Evolutionary conservation across 1,140 invertebrate genomes (phyloP).

Genomic region (Telenomus remus): DNA sequence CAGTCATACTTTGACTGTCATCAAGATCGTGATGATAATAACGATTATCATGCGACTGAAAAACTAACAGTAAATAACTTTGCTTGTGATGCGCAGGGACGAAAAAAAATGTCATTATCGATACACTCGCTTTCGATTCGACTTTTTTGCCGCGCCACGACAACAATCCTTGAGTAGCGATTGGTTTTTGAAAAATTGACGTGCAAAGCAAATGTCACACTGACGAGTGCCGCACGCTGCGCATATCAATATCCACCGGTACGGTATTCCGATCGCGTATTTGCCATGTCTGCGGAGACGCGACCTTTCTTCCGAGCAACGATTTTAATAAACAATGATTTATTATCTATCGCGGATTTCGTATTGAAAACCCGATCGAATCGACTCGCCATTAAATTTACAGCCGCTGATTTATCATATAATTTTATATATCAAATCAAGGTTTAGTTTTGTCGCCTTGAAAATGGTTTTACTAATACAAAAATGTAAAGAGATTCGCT

Average conservation of each 20-base stretch:
- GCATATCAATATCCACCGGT: constrained; percentile 36
- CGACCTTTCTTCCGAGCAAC: constrained; percentile 49
- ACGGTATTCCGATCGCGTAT: constrained; percentile 51
- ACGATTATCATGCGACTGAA: no score
- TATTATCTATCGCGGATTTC: constrained; percentile 19
- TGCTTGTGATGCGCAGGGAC: no score
- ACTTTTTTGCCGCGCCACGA: constrained; percentile 2
- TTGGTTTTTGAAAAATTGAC: constrained; percentile 36
- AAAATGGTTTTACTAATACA: no score
- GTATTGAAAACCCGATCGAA: not conserved
- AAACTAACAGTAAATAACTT: no score
- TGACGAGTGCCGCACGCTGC: constrained; percentile 9
- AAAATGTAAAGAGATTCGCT: no score
- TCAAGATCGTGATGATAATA: no score
- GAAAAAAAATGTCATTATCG: no score
- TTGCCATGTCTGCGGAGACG: constrained; percentile 26
- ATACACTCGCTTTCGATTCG: constrained; percentile 3
- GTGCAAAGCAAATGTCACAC: constrained; percentile 22
- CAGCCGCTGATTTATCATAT: no score
- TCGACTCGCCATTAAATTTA: no score
- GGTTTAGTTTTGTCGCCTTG: no score
- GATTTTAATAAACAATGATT: constrained; percentile 55
- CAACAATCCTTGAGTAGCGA: constrained; percentile 30
- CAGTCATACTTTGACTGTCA: no score
- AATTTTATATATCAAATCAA: no score